Conservation (phyloP, 2,797 vertebrate genomes). For the Mareca strepera region DNA sequence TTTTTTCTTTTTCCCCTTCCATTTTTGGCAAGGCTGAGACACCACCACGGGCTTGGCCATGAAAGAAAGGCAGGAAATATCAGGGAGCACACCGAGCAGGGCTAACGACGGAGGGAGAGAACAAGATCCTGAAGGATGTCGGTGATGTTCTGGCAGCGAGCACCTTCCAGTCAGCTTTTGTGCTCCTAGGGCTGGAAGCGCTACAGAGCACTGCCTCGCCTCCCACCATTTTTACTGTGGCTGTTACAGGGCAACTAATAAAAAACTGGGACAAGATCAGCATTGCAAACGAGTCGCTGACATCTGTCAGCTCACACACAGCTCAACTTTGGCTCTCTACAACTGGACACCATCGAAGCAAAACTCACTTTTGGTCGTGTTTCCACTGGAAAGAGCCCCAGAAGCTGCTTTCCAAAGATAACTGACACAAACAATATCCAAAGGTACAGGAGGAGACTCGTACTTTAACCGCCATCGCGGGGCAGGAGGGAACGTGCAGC, state of each 20-base stretch:
- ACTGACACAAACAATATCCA: background rate
- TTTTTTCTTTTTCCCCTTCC: rapidly evolving
- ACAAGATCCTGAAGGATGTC: background rate
- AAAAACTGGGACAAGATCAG: background rate
- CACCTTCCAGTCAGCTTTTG: background rate
- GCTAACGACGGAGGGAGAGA: background rate
- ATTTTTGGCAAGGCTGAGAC: background rate
- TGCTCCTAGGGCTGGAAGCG: background rate
- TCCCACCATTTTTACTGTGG: background rate
- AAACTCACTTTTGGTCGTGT: background rate
- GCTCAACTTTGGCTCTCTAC: background rate
- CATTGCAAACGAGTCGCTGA: background rate
- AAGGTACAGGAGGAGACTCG: background rate
- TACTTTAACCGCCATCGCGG: background rate
- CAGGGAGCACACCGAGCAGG: background rate
- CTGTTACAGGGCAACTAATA: background rate
- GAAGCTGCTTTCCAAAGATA: background rate
- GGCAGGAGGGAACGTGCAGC: background rate
- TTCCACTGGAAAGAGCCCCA: background rate
- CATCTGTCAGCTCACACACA: background rate
- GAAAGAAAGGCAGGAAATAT: background rate
- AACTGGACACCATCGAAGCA: background rate
- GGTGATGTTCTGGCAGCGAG: background rate
- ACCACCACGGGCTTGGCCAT: background rate
- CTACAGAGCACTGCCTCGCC: background rate